Percentiles rank a stretch among this genome's conserved stretches.
Conservation (phyloP, 2,797 vertebrate genomes). For the Tolypeutes matacus region DNA sequence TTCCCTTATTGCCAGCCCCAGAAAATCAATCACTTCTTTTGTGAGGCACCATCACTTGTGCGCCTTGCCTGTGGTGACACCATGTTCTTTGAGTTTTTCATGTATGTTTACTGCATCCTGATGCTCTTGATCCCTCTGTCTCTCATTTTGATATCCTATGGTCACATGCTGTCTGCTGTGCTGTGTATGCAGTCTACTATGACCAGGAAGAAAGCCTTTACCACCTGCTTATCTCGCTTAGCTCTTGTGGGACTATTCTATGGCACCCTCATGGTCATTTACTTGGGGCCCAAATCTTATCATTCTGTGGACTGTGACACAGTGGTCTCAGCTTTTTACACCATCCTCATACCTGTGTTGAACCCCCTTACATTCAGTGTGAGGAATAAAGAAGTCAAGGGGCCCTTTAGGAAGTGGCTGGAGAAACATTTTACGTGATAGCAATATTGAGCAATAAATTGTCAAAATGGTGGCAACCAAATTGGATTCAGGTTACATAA, state of each 20-base stretch:
- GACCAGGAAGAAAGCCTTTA: background rate
- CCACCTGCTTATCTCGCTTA: constrained; percentile 24
- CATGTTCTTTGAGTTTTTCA: background rate
- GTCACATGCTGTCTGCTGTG: background rate
- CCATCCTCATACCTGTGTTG: background rate
- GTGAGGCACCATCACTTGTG: background rate
- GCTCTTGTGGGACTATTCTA: background rate
- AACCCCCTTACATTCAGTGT: background rate
- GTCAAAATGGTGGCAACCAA: background rate
- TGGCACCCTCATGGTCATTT: constrained; percentile 13
- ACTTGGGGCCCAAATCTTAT: background rate
- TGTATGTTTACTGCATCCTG: background rate
- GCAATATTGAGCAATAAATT: fast-evolving
- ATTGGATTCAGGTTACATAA: background rate
- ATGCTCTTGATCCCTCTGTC: constrained; percentile 26
- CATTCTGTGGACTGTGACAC: background rate
- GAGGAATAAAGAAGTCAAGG: constrained; percentile 24
- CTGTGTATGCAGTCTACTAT: background rate
- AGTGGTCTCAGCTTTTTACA: constrained; percentile 11
- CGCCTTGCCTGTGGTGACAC: background rate
- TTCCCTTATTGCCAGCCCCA: constrained; percentile 30
- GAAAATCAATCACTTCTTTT: constrained; percentile 48
- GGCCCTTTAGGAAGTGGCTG: background rate
- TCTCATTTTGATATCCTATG: constrained; percentile 25
- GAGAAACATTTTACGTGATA: background rate